Base-by-base conservation (phyloP, 2,888 invertebrate genomes). In the Mechanitis mazaeus region DNA sequence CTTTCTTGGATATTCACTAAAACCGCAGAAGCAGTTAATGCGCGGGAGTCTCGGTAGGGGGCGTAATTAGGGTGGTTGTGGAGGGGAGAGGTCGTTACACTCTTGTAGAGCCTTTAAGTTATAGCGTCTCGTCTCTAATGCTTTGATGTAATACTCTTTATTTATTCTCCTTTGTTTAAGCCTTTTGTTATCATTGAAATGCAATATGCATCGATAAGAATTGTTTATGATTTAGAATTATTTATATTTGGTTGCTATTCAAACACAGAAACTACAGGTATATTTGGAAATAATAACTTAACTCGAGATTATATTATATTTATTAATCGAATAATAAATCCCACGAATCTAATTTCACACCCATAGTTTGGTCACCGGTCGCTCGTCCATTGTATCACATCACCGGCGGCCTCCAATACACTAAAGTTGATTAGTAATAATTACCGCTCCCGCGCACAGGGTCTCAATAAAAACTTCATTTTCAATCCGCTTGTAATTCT, bases 401-500 rank as follows among this genome's bases (percentile, higher is more conserved):
- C 65, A 68, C 66, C 63, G 57, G 69, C 73, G 69, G 68, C 74
- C 68, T 69, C 67, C 71, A 69, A 74, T 75, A 76, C 65, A 72
- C 72, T 74, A 75, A 75, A 76, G 69, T 77, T 84, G 80, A 84
- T 84, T 82, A 83, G 72, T 80, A 78, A 82, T 81, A 75, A 70
- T 63, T 64, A 63, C 69, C 67, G 71, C 70, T 69, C 64, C 68
- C 67, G 67, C 65, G 67, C 57, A 79, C 78, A 83, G 78, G 78
- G 69, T 73, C 70, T 72, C 72, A 75, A 82, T 74, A 83, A 81
- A 82, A 82, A 79, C 72, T 63, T 72, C 75, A 74, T 70, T 75
- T 76, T 76, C 79, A 80, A 85, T 80, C 77, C 75, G 75, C 76
- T 71, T 77, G 80, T 87, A 85, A 85, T 83, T 82, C 79, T 79